Evolutionary conservation across 2,888 invertebrate genomes (phyloP), one percentile per base, ranked within the genome.

Genomic region (Eilema caniola): DNA sequence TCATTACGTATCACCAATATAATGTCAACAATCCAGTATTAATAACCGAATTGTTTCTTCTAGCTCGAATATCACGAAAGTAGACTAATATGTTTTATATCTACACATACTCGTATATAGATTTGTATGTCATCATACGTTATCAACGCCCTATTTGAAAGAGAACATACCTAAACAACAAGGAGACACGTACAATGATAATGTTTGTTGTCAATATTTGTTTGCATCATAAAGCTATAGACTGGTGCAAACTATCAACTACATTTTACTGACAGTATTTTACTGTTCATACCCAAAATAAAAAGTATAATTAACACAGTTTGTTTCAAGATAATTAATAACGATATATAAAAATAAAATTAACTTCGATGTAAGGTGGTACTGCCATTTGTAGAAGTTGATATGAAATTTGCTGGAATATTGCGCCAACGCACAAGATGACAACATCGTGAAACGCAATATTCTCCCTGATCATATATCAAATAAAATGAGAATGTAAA

Each of bases 121-220:
- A 65, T n/a, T 47, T 37, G 33, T 65, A 68, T 79, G 24, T 20
- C 2, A 61, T 31, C 81, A 75, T 62, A 67, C 67, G 73, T 72
- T 83, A 83, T 83, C 81, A 66, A 28, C 69, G 77, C 70, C 67
- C 70, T 67, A 72, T 79, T 74, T 53, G 53, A 53, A 53, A 75
- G 69, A 77, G 66, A 66, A 67, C 77, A 77, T 76, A 73, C 77
- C 78, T 47, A 47, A 41, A 41, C 72, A 80, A 79, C 78, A 23
- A 69, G 57, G 73, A 47, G 47, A 47, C 47, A 47, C 20, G 53
- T 53, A 53, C 20, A 53, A 53, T 72, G 85, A 89, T 89, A 88
- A 88, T 81, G 69, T 66, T 31, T 66, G 24, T 68, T 73, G 87
- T 86, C 87, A 91, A 91, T 88, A 90, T 91, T 91, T 87, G 84